Conservation (phyloP, 2,797 vertebrate genomes). For the Lagodon rhomboides region DNA sequence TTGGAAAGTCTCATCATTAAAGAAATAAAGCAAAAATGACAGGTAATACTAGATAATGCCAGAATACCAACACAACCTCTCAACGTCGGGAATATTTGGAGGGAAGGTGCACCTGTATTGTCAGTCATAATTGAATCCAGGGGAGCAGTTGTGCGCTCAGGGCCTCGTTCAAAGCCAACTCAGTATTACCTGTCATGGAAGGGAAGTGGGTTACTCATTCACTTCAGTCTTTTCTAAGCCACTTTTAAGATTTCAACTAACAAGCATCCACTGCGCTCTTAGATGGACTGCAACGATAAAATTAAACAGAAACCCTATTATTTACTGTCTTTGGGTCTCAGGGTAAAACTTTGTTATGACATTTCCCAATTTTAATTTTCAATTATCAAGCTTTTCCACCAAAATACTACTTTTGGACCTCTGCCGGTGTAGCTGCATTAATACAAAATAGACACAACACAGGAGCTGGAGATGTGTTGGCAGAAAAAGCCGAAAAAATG, state of each 20-base stretch:
- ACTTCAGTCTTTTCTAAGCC: not conserved
- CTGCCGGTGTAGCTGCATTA: constrained; percentile 14
- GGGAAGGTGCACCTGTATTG: not conserved
- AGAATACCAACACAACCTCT: too few species aligned
- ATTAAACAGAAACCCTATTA: constrained; percentile 3
- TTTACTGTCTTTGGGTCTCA: not conserved
- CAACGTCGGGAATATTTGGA: not conserved
- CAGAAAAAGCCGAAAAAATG: constrained; percentile 21
- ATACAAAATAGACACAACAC: constrained; percentile 14
- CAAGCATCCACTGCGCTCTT: not conserved
- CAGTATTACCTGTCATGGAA: not conserved
- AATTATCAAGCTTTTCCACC: constrained; percentile 8
- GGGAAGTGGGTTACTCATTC: not conserved
- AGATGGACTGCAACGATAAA: not conserved
- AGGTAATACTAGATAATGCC: too few species aligned
- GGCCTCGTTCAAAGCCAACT: not conserved
- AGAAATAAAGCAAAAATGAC: too few species aligned
- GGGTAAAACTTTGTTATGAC: not conserved
- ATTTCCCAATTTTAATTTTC: not conserved
- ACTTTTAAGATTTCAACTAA: constrained; percentile 3
- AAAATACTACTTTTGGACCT: not conserved
- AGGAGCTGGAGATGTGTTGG: constrained; percentile 17
- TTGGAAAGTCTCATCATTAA: too few species aligned
- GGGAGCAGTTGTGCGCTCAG: not conserved
- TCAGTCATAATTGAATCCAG: not conserved